Base-by-base conservation (phyloP, 2,797 vertebrate genomes). In the Anabacerthia variegaticeps region DNA sequence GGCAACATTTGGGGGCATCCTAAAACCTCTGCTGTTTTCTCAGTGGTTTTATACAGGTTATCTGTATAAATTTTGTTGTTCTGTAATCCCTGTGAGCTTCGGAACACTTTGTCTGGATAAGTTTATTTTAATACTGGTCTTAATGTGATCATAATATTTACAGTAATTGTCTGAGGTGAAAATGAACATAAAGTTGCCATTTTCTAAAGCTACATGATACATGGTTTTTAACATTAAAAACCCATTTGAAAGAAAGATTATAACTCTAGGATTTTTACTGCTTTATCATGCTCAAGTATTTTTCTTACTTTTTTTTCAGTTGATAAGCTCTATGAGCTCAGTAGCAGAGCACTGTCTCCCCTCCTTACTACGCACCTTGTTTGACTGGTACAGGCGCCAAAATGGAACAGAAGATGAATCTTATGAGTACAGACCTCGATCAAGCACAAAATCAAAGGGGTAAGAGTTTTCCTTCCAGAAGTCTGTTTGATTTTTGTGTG, bases 301-400 rank as follows among this genome's bases (percentile, higher is more conserved):
- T 55, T 54, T 78, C 39, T 61, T 85, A 26, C 30, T 84, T 71
- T 89, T 55, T 58, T 98, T 97, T 11, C 96, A 99, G 99, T 98
- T 99, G 99, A 99, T 99, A 98, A 99, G 99, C 99, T 99, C 99
- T 98, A 99, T 99, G 99, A 99, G 99, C 99, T 99, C 99, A 78
- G 99, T 99, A 98, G 99, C 99, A 97, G 99, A 99, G 99, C 99
- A 99, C 99, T 99, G 99, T 99, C 99, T 99, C 98, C 99, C 99
- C 97, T 99, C 99, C 95, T 98, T 99, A 96, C 98, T 99, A 93
- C 99, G 99, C 98, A 99, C 99, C 96, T 98, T 99, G 98, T 99
- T 99, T 95, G 99, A 99, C 98, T 99, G 99, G 99, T 99, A 99
- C 98, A 98, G 98, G 94, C 98, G 99, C 90, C 99, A 99, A 96